Conservation (phyloP, 2,797 vertebrate genomes). For the Lepilemur septentrionalis region DNA sequence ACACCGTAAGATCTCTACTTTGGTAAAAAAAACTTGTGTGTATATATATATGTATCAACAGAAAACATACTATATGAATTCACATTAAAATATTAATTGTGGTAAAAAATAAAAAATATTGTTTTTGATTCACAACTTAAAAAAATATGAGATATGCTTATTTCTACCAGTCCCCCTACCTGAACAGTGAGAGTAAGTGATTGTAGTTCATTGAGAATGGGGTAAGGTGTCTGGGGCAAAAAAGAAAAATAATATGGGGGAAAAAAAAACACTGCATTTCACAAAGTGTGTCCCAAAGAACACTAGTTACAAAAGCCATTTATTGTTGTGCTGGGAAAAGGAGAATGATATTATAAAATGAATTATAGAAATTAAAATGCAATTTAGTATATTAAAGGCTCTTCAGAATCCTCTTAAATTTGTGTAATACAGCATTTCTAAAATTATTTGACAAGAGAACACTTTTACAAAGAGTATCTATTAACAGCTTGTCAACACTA, state of each 20-base stretch:
- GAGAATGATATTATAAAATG: background rate
- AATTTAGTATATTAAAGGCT: background rate
- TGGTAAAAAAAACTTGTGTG: background rate
- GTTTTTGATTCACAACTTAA: background rate
- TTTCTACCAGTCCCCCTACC: background rate
- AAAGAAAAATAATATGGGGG: background rate
- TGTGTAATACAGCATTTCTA: background rate
- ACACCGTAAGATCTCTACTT: background rate
- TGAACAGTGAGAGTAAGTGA: background rate
- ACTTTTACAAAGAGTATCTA: background rate
- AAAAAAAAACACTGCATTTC: background rate
- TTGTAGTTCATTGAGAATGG: background rate
- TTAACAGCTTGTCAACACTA: background rate
- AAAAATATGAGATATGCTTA: background rate
- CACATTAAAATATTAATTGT: background rate
- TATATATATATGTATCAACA: background rate
- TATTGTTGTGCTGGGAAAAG: background rate
- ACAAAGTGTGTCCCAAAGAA: background rate
- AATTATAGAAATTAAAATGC: constrained; percentile 18
- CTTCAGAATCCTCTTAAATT: background rate
- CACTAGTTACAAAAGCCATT: background rate
- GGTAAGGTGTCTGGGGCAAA: background rate
- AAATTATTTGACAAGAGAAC: background rate
- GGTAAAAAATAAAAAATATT: background rate
- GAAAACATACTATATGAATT: background rate